Base-by-base conservation (phyloP, 2,888 invertebrate species). In the Agrotis ipsilon region DNA sequence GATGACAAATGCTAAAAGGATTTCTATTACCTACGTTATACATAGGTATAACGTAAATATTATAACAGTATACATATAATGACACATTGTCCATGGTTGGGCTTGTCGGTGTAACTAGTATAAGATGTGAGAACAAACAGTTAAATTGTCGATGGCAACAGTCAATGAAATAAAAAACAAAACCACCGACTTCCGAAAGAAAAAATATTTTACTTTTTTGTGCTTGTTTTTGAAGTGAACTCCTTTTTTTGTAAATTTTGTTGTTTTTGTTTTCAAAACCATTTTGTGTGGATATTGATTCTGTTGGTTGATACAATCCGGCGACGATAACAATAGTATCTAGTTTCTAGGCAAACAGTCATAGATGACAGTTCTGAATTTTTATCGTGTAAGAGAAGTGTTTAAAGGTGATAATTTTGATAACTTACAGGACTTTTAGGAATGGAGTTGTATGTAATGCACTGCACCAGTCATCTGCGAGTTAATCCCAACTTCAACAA, bases 401-500 rank as follows among this genome's bases (percentile, higher is more conserved):
- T 6, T n/a, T n/a, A n/a, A 13, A 19, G n/a, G 9, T 51, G 21
- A 51, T 46, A 3, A 48, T n/a, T 54, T 14, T 2, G n/a, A 18
- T 14, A 18, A 13, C 19, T 46, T 61, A 24, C 24, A 19, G 60
- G 54, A 52, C 14, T 73, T 32, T 24, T 19, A 39, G 6, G 24
- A 52, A 46, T 62, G 24, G 9, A 39, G 39, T 39, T 11, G 39
- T 11, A 0, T 11, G 39, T 39, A 39, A 39, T 11, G 39, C 2
- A 39, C 39, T 39, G 39, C 39, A 39, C 39, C 39, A 39, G 39
- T 21, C 57, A 32, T 19, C 13, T 16, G 13, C 32, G n/a, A 21
- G 51, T 54, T 54, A 39, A 63, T 71, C 78, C n/a, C 49, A 74
- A 74, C 52, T 60, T 39, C 79, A 64, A 78, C 72, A 64, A 75